Base-by-base conservation (phyloP, 2,888 invertebrate species). In the Timandra comae region DNA sequence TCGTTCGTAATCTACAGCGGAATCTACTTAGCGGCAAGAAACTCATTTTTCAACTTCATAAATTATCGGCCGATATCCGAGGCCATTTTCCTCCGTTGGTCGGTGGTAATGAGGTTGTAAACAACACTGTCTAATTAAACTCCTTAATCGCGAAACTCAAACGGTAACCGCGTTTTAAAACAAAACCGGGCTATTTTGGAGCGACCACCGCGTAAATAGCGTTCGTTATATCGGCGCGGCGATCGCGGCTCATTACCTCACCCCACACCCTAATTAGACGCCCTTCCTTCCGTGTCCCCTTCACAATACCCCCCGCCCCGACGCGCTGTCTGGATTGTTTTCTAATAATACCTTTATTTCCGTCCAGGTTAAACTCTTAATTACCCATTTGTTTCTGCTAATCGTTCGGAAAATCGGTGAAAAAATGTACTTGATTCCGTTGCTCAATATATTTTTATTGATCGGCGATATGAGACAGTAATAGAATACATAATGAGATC, bases 81-180 rank as follows among this genome's bases (percentile, higher is more conserved):
- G 71, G 73, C 73, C 67, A 69, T 77, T 73, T 66, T 64, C 70
- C 64, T 54, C 59, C 60, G 52, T 58, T 70, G 64, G 71, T 69
- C 67, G 67, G 71, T 67, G 38, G 68, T 84, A 85, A 85, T 81
- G 82, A 82, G 82, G 79, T 81, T 84, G 82, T 85, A 85, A 85
- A 85, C 82, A 85, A 85, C 78, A 66, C 68, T 71, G 79, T 80
- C 80, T 84, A 84, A 85, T 85, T 85, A 82, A 84, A 84, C 82
- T 82, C 81, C 78, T 82, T 84, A 82, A 85, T 84, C 84, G 82
- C 80, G 73, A 81, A 82, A 84, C 81, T 85, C 82, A 82, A 84
- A 81, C 81, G 80, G 76, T 77, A 74, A 80, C 79, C 78, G 81
- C 80, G 42, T 81, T 82, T 82, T 80, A 82, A 82, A 82, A 84